phyloP scores from a whole-genome alignment of 1,140 invertebrate genomes.

The Drosophila sulfurigaster region DNA sequence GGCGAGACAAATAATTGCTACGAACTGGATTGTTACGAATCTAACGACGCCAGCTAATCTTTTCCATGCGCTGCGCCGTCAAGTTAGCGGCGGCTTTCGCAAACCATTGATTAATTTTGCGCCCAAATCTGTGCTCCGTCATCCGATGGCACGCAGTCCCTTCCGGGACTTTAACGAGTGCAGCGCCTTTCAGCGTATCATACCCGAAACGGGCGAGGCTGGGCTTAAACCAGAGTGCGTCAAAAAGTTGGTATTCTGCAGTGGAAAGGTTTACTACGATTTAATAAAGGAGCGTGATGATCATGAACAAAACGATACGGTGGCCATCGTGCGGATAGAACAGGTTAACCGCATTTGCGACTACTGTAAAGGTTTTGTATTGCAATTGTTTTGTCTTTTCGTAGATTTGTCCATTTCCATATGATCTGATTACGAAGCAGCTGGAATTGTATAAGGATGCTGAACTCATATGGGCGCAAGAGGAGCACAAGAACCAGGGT shows the following conservation, averaged over 20 bases:
- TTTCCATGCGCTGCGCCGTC: constrained; percentile 97
- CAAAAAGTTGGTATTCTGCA: constrained; percentile 96
- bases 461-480: constrained; percentile 96
- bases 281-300: constrained; percentile 94
- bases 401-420: constrained; percentile 98
- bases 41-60: constrained; percentile 98
- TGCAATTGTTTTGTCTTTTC: constrained; percentile 2
- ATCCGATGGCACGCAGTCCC: constrained; percentile 96
- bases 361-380: background rate
- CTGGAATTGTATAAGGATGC: constrained; percentile 96
- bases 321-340: constrained; percentile 95
- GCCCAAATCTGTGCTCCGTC: constrained; percentile 97
- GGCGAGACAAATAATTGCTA: constrained; percentile 97
- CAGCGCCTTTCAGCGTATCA: constrained; percentile 91
- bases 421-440: constrained; percentile 96
- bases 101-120: constrained; percentile 99
- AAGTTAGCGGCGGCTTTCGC: constrained; percentile 97
- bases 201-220: constrained; percentile 92
- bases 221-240: constrained; percentile 90
- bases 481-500: constrained; percentile 99
- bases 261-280: constrained; percentile 99
- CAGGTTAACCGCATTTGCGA: constrained; percentile 88
- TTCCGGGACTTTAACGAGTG: constrained; percentile 97
- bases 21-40: constrained; percentile 98
- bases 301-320: constrained; percentile 90